phyloP scores from a whole-genome alignment of 2,888 invertebrate genomes.

The Isoperla grammatica region DNA sequence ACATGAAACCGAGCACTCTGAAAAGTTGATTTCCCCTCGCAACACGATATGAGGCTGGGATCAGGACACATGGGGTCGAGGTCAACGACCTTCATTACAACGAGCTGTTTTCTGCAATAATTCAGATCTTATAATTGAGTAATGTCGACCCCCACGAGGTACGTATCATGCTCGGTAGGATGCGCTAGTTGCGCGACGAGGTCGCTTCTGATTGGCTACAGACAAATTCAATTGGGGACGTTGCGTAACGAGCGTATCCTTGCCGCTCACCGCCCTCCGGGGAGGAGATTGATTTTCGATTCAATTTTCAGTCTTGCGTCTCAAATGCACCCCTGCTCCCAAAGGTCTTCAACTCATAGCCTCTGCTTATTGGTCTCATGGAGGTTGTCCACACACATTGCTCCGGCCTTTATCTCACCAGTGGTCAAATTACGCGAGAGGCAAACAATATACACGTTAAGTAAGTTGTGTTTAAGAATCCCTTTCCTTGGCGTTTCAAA shows the following conservation, averaged over 20 bases:
- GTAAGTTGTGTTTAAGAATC: too few species aligned
- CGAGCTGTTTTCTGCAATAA: conserved; percentile 6
- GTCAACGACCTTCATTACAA: conserved; percentile 4
- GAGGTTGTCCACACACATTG: too few species aligned
- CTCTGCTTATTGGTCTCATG: not conserved
- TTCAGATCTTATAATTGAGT: conserved; percentile 9
- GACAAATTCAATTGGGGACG: conserved; percentile 22
- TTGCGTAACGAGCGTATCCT: conserved; percentile 12
- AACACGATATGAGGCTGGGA: too few species aligned
- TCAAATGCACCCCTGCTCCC: conserved; percentile 15
- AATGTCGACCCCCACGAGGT: not conserved
- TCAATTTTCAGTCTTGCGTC: conserved; percentile 26
- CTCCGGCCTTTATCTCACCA: too few species aligned
- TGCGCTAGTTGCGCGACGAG: not conserved
- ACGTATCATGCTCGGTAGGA: not conserved
- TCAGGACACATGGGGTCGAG: too few species aligned
- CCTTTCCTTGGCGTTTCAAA: too few species aligned
- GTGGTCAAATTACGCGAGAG: too few species aligned
- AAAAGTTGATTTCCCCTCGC: too few species aligned
- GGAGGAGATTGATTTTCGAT: conserved; percentile 28
- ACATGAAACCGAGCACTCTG: too few species aligned
- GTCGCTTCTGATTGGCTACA: conserved; percentile 11
- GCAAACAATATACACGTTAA: too few species aligned
- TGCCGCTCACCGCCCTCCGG: conserved; percentile 14
- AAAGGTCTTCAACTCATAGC: conserved; percentile 11